These are phyloP conservation scores for Stomatorhinus ivindoensis DNA, from an alignment of 2,113 vertebrate genomes.

Conservation along the genomic window DNA sequence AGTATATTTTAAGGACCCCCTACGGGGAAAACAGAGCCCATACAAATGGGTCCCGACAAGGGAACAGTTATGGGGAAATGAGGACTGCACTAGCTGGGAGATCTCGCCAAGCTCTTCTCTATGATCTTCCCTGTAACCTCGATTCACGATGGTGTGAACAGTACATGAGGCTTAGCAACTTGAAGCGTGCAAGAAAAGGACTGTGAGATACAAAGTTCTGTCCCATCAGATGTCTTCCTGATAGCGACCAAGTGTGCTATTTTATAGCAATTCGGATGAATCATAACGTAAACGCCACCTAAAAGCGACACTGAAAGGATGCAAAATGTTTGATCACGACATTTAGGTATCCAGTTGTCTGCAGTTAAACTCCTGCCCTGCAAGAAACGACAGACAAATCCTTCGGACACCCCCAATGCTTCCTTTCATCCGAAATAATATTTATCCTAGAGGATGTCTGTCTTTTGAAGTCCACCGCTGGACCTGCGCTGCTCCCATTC, in stretches of 20 bases:
- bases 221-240: neutral
- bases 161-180: neutral
- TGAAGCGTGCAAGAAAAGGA: neutral
- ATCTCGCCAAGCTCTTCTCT: constrained; percentile 7
- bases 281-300: constrained; percentile 3
- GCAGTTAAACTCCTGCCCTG: neutral
- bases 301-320: neutral
- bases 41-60: constrained; percentile 33
- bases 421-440: neutral
- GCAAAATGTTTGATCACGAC: neutral
- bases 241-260: neutral
- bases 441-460: neutral
- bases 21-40: constrained; percentile 26
- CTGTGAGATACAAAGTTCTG: constrained; percentile 24
- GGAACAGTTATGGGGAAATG: constrained; percentile 15
- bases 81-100: constrained; percentile 23
- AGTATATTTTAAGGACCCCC: constrained; percentile 25
- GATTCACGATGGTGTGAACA: neutral
- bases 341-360: neutral
- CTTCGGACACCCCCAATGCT: neutral
- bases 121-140: constrained; percentile 14
- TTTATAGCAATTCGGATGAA: constrained; percentile 4
- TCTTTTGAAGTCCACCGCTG: neutral
- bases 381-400: neutral
- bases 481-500: neutral